These are phyloP conservation scores for Tetragonula carbonaria DNA, from an alignment of 2,888 invertebrate genomes.

Conservation along the genomic window DNA sequence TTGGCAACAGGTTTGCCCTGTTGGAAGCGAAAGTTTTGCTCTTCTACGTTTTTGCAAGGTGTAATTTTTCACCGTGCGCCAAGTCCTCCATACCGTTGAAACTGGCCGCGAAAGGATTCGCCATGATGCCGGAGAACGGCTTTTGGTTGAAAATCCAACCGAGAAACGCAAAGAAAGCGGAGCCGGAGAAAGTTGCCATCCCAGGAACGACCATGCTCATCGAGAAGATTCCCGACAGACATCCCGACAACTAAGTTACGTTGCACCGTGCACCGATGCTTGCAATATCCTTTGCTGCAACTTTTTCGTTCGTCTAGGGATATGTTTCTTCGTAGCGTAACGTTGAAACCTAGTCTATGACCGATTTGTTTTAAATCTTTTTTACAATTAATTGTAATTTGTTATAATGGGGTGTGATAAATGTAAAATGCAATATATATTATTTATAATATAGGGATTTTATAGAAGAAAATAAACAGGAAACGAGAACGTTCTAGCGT, in stretches of 20 bases:
- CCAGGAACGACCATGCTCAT: neutral
- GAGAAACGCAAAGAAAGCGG: constrained; percentile 11
- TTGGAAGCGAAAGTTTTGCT: constrained; percentile 69
- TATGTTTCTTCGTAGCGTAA: no score
- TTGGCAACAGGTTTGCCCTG: constrained; percentile 76
- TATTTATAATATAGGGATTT: no score
- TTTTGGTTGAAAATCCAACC: constrained; percentile 71
- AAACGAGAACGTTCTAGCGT: no score
- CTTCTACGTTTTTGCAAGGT: constrained; percentile 69
- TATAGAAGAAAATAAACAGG: no score
- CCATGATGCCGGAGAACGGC: constrained; percentile 64
- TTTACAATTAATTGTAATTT: no score
- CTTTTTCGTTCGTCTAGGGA: neutral
- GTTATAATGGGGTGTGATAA: no score
- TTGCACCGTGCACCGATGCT: neutral
- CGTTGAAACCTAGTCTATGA: no score
- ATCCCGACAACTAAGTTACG: neutral
- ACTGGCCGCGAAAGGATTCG: constrained; percentile 55
- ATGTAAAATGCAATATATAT: no score
- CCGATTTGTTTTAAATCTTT: no score
- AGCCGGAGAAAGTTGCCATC: neutral
- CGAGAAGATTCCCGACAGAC: neutral
- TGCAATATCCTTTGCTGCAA: neutral
- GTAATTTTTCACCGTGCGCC: constrained; percentile 60
- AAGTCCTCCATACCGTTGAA: constrained; percentile 66